Evolutionary conservation across 1,140 invertebrate species (phyloP).

Genomic region (Anadara kagoshimensis): DNA sequence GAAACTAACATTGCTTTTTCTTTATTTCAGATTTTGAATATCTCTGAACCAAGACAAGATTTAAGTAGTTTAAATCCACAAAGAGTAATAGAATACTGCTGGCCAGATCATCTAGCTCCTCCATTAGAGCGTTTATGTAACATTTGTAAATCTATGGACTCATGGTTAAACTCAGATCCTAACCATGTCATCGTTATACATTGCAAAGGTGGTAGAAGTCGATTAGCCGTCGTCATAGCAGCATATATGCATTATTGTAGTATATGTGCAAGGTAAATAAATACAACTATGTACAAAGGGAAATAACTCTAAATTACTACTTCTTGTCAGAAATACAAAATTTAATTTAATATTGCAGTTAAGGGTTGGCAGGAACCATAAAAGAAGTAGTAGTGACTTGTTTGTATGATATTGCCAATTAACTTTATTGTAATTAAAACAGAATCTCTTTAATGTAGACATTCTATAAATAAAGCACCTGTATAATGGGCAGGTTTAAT

Average conservation of each 20-base stretch:
- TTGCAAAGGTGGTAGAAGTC: slow-evolving; percentile 82
- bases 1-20: too few relatives aligned
- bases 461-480: too few relatives aligned
- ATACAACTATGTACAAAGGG: too few relatives aligned
- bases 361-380: too few relatives aligned
- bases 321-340: too few relatives aligned
- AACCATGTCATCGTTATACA: slow-evolving; percentile 90
- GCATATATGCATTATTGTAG: slow-evolving; percentile 96
- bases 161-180: slow-evolving; percentile 86
- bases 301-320: too few relatives aligned
- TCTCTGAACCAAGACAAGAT: slow-evolving; percentile 83
- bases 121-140: slow-evolving; percentile 91
- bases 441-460: too few relatives aligned
- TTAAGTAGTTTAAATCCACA: slow-evolving; percentile 75
- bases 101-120: slow-evolving; percentile 89
- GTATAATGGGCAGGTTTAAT: too few relatives aligned
- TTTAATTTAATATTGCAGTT: too few relatives aligned
- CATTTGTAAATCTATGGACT: slow-evolving; percentile 93
- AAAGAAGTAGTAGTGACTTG: too few relatives aligned
- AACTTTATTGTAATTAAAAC: too few relatives aligned
- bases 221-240: slow-evolving; percentile 89
- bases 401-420: too few relatives aligned
- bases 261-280: slow-evolving; percentile 85
- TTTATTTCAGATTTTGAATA: slow-evolving; percentile 80
- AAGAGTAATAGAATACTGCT: slow-evolving; percentile 83